These are phyloP conservation scores for Drosophila kikkawai DNA, from an alignment of 1,140 invertebrate genomes.

Conservation along the genomic window DNA sequence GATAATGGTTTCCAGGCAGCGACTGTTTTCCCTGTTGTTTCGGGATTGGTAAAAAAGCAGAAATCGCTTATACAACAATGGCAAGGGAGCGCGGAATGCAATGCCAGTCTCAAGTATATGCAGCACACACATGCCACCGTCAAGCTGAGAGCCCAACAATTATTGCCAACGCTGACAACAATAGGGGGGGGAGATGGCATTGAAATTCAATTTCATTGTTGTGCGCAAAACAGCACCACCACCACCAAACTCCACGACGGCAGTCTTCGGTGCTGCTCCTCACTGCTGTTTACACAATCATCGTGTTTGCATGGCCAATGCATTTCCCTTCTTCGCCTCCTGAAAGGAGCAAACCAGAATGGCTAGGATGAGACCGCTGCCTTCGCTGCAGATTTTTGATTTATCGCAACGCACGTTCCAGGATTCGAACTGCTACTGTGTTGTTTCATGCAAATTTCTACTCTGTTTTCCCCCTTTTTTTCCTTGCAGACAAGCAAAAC, in stretches of 20 bases:
- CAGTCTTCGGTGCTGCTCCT: conserved; percentile 13
- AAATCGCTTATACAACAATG: conserved; percentile 25
- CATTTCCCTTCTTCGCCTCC: conserved; percentile 32
- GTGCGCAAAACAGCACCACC: conserved; percentile 11
- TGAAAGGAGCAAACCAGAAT: conserved; percentile 21
- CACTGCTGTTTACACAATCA: conserved; percentile 56
- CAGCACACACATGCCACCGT: conserved; percentile 10
- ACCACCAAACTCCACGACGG: not conserved
- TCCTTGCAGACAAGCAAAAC: conserved; percentile 20
- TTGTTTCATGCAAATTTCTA: conserved; percentile 43
- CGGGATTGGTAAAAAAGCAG: conserved; percentile 29
- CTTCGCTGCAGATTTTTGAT: conserved; percentile 67
- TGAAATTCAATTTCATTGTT: conserved; percentile 51
- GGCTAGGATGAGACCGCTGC: conserved; percentile 27
- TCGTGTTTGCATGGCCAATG: conserved; percentile 55
- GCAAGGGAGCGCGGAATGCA: conserved; percentile 24
- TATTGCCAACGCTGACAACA: conserved; percentile 52
- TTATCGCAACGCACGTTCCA: conserved; percentile 52
- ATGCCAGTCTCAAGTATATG: conserved; percentile 16
- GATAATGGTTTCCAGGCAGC: conserved; percentile 58
- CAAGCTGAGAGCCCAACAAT: conserved; percentile 39
- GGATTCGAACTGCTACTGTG: conserved; percentile 20
- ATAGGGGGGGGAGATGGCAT: conserved; percentile 31
- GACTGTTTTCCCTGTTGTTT: conserved; percentile 44
- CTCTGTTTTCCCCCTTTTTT: conserved; percentile 10